These are phyloP conservation scores for Silurus lanzhouensis DNA, from an alignment of 2,797 vertebrate species.

Conservation along the genomic window DNA sequence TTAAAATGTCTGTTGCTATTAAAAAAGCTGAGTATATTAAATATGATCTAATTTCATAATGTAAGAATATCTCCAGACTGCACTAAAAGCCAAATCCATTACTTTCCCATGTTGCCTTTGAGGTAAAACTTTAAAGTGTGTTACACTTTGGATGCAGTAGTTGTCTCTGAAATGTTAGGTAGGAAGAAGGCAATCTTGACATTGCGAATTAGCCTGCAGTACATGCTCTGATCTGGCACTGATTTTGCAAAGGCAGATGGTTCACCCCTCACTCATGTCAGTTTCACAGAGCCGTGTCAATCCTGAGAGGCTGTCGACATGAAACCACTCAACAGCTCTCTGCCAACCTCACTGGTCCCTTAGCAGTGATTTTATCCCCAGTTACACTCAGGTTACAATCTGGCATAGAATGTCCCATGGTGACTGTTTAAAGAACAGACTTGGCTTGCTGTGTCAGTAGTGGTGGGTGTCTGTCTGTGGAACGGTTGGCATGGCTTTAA, in stretches of 20 bases:
- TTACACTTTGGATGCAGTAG: neutral
- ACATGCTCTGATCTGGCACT: slow-evolving; percentile 1
- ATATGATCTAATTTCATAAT: neutral
- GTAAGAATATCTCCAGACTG: neutral
- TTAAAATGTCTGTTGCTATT: neutral
- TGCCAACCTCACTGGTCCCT: slow-evolving; percentile 31
- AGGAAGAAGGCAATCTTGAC: slow-evolving; percentile 27
- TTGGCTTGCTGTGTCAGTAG: slow-evolving; percentile 39
- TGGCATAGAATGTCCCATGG: slow-evolving; percentile 9
- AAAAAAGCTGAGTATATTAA: neutral
- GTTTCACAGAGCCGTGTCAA: slow-evolving; percentile 38
- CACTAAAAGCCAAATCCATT: neutral
- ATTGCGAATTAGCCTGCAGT: slow-evolving; percentile 23
- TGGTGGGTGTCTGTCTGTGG: slow-evolving; percentile 51
- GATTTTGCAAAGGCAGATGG: slow-evolving; percentile 37
- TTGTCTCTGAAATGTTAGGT: neutral
- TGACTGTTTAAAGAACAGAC: slow-evolving; percentile 39
- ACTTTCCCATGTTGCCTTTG: neutral
- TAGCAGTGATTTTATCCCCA: slow-evolving; percentile 24
- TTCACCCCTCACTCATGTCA: slow-evolving; percentile 41
- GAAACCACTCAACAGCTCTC: slow-evolving; percentile 25
- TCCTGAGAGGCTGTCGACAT: slow-evolving; percentile 39
- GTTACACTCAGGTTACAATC: slow-evolving; percentile 35
- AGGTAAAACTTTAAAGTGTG: neutral
- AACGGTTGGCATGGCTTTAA: slow-evolving; percentile 53